Conservation (phyloP, 1,140 invertebrate species). For the Luehdorfia chinensis region DNA sequence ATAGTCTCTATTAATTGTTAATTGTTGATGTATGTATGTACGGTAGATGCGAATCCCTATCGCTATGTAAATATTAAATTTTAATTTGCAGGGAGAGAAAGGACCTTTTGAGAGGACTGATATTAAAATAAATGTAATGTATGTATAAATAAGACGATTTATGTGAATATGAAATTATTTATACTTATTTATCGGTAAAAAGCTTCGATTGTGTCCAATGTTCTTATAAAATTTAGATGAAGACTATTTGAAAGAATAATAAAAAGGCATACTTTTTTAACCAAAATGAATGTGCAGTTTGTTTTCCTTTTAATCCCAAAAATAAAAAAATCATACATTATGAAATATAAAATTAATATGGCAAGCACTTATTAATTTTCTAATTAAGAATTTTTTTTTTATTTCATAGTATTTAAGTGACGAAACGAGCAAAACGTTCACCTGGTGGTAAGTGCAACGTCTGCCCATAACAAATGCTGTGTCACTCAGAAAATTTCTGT, state of each 20-base stretch:
- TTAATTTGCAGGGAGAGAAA: constrained; percentile 76
- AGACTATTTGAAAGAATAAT: constrained; percentile 76
- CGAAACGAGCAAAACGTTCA: too few species aligned
- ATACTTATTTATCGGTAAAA: constrained; percentile 78
- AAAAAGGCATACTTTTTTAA: constrained; percentile 77
- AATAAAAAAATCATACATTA: constrained; percentile 3
- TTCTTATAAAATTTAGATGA: constrained; percentile 77
- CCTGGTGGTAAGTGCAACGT: too few species aligned
- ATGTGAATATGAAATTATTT: constrained; percentile 78
- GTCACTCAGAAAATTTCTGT: too few species aligned
- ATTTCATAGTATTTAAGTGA: too few species aligned
- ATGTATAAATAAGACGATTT: constrained; percentile 75
- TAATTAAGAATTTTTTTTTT: too few species aligned
- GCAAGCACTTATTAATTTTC: too few species aligned
- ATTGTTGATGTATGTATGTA: constrained; percentile 77
- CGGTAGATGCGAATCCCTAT: constrained; percentile 75
- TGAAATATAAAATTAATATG: neutral
- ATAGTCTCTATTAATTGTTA: constrained; percentile 77
- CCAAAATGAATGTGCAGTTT: constrained; percentile 63
- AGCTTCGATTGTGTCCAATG: constrained; percentile 77
- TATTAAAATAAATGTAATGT: constrained; percentile 76
- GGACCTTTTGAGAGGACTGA: constrained; percentile 77
- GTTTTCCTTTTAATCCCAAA: constrained; percentile 9
- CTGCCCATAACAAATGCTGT: too few species aligned
- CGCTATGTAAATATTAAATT: constrained; percentile 75